Percentiles rank a stretch among this genome's conserved stretches.
These are phyloP conservation scores for Hyla sarda DNA, from an alignment of 2,113 vertebrate genomes.

Conservation along the genomic window DNA sequence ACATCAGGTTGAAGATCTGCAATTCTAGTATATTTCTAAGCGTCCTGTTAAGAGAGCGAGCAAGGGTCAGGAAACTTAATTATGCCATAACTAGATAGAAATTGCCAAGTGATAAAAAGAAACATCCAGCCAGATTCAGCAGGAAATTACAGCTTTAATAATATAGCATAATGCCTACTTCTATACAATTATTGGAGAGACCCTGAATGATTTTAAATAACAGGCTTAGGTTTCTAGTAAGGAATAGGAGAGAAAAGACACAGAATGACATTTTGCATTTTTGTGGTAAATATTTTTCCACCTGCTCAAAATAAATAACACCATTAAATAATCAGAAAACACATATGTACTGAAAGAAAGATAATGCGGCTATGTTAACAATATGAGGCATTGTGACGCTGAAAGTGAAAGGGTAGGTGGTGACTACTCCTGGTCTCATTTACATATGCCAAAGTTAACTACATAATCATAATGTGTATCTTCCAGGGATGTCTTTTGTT, in stretches of 20 bases:
- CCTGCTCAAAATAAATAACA: constrained; percentile 61
- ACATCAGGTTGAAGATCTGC: constrained; percentile 92
- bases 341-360: constrained; percentile 60
- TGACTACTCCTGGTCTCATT: constrained; percentile 66
- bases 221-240: constrained; percentile 81
- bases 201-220: constrained; percentile 86
- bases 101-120: constrained; percentile 97
- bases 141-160: constrained; percentile 99
- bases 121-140: constrained; percentile 96
- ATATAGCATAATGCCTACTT: constrained; percentile 91
- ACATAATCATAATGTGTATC: constrained; percentile 59
- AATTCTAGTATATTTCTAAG: constrained; percentile 94
- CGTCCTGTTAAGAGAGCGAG: constrained; percentile 94
- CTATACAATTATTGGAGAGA: constrained; percentile 89
- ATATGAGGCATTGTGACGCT: constrained; percentile 62
- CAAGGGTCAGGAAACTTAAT: constrained; percentile 99
- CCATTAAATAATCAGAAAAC: constrained; percentile 70
- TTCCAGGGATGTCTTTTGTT: constrained; percentile 60
- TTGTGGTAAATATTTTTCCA: constrained; percentile 81
- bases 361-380: constrained; percentile 62
- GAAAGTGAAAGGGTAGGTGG: constrained; percentile 47
- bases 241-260: constrained; percentile 64
- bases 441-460: constrained; percentile 68
- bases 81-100: constrained; percentile 98
- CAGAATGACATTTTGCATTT: constrained; percentile 77